phyloP scores from a whole-genome alignment of 2,797 vertebrate genomes.

The Dryobates pubescens region DNA sequence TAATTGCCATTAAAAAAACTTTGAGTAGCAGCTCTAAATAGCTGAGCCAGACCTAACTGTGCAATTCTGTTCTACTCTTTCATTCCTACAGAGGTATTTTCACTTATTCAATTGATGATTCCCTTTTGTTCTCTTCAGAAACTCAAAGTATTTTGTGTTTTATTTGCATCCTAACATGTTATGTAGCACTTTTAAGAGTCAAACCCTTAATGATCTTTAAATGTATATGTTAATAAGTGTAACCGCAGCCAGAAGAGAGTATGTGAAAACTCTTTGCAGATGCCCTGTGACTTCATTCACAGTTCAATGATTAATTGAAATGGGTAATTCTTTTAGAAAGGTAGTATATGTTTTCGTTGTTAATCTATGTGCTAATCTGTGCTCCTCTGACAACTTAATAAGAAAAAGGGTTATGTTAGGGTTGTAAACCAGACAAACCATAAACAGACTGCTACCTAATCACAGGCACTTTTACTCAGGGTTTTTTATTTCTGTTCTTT shows the following conservation, averaged over 20 bases:
- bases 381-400: conserved; percentile 30
- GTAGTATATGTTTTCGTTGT: conserved; percentile 27
- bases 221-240: not conserved
- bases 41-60: not conserved
- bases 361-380: conserved; percentile 51
- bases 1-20: not conserved
- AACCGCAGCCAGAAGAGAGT: not conserved
- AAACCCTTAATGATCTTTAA: not conserved
- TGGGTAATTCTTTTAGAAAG: conserved; percentile 45
- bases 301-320: conserved; percentile 36
- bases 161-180: not conserved
- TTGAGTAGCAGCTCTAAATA: not conserved
- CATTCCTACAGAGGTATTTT: not conserved
- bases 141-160: not conserved
- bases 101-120: not conserved
- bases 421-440: conserved; percentile 39
- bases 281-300: conserved; percentile 18
- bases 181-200: not conserved
- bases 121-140: not conserved
- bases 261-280: conserved; percentile 17
- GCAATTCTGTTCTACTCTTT: not conserved
- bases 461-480: not conserved
- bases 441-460: conserved; percentile 32
- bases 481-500: not conserved
- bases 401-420: not conserved